phyloP scores from a whole-genome alignment of 2,797 vertebrate genomes.

The Danio aesculapii region DNA sequence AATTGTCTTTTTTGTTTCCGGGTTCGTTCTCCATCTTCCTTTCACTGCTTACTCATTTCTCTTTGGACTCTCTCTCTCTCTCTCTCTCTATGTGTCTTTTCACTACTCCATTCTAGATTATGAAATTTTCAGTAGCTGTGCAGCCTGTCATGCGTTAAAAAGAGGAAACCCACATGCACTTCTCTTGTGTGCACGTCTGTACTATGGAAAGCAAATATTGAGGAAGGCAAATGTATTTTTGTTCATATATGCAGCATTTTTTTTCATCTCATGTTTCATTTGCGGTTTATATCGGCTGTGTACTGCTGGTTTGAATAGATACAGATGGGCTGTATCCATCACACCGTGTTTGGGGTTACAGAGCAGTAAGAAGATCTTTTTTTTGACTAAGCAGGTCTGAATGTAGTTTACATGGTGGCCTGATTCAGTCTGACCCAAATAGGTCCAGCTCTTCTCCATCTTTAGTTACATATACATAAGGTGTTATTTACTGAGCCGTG shows the following conservation, averaged over 20 bases:
- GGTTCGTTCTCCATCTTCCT: constrained; percentile 22
- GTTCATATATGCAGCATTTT: constrained; percentile 34
- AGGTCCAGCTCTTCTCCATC: neutral
- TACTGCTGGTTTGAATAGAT: neutral
- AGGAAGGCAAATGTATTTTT: constrained; percentile 23
- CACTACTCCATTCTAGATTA: constrained; percentile 69
- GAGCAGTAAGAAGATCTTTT: neutral
- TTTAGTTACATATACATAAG: constrained; percentile 40
- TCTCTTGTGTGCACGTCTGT: constrained; percentile 10
- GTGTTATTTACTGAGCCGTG: constrained; percentile 48
- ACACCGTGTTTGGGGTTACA: neutral
- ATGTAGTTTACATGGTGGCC: constrained; percentile 45
- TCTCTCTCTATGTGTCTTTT: constrained; percentile 14
- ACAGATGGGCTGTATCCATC: constrained; percentile 16
- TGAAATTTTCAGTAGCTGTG: constrained; percentile 85
- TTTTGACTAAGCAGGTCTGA: constrained; percentile 15
- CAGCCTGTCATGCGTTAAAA: constrained; percentile 76
- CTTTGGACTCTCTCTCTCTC: constrained; percentile 1
- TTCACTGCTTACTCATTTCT: constrained; percentile 21
- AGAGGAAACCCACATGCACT: constrained; percentile 63
- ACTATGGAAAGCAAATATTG: constrained; percentile 7
- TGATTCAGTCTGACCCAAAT: constrained; percentile 50
- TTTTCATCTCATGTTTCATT: constrained; percentile 9
- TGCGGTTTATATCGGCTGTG: neutral
- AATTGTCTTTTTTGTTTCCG: constrained; percentile 52